Percentiles rank a stretch among this genome's conserved stretches.
These are phyloP conservation scores for Pristis pectinata DNA, from an alignment of 2,797 vertebrate genomes.

Conservation along the genomic window DNA sequence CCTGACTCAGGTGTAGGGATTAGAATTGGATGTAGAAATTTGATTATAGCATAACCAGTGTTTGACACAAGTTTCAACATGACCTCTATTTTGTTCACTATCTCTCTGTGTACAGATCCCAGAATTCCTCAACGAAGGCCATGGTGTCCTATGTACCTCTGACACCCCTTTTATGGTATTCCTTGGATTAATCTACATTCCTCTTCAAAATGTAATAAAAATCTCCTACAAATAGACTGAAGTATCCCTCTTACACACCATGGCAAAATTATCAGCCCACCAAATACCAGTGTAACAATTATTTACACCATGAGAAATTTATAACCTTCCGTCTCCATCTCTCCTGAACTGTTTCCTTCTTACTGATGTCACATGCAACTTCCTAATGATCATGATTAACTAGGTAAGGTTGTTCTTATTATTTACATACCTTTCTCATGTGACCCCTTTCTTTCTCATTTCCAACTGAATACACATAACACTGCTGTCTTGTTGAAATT, in stretches of 20 bases:
- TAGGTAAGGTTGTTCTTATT: background rate
- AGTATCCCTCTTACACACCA: background rate
- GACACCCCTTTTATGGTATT: background rate
- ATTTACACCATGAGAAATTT: background rate
- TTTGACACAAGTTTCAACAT: no score
- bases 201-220: background rate
- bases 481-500: background rate
- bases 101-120: no score
- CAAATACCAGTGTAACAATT: background rate
- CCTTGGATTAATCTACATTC: background rate
- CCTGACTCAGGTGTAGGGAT: no score
- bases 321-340: background rate
- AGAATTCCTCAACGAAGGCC: background rate
- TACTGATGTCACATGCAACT: background rate
- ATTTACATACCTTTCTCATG: background rate
- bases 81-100: no score
- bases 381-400: background rate
- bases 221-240: background rate
- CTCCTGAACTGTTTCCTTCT: background rate
- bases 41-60: no score
- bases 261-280: background rate
- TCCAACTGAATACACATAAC: background rate
- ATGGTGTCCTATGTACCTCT: background rate
- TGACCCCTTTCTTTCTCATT: background rate
- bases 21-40: no score